Conservation (phyloP, 2,888 invertebrate species). For the Keiferia lycopersicella region DNA sequence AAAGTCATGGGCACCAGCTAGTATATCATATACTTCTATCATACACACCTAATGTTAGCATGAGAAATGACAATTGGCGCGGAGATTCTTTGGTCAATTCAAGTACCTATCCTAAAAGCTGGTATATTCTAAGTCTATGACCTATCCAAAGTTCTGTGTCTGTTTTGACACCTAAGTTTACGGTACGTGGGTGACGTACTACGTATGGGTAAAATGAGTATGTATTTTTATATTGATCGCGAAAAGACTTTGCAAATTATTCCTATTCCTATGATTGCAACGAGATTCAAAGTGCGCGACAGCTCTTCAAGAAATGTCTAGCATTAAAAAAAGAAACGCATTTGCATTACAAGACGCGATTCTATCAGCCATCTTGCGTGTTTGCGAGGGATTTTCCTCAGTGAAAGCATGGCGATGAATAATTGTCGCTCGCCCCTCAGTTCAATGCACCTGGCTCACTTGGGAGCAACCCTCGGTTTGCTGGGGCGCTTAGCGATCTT, state of each 20-base stretch:
- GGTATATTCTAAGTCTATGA: too few relatives aligned
- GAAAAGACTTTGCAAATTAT: neutral
- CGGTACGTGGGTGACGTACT: too few relatives aligned
- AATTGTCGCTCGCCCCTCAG: constrained; percentile 52
- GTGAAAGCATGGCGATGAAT: constrained; percentile 56
- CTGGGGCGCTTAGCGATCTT: constrained; percentile 32
- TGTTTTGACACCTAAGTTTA: too few relatives aligned
- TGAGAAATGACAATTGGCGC: too few relatives aligned
- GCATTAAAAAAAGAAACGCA: neutral
- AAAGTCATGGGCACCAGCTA: too few relatives aligned
- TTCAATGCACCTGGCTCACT: constrained; percentile 49
- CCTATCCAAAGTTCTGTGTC: too few relatives aligned
- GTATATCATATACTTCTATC: too few relatives aligned
- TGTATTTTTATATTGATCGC: neutral
- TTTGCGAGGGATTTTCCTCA: constrained; percentile 46
- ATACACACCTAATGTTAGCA: too few relatives aligned
- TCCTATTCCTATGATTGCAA: too few relatives aligned
- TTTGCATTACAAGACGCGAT: neutral
- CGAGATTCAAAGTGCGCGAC: neutral
- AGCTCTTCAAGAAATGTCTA: neutral
- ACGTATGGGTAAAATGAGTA: neutral
- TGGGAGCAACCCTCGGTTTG: constrained; percentile 38
- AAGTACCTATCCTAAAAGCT: too few relatives aligned
- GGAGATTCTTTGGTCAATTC: too few relatives aligned
- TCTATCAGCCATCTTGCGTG: constrained; percentile 19